Base-by-base conservation (phyloP, 2,113 vertebrate genomes). In the Poeciliopsis turrubarensis region DNA sequence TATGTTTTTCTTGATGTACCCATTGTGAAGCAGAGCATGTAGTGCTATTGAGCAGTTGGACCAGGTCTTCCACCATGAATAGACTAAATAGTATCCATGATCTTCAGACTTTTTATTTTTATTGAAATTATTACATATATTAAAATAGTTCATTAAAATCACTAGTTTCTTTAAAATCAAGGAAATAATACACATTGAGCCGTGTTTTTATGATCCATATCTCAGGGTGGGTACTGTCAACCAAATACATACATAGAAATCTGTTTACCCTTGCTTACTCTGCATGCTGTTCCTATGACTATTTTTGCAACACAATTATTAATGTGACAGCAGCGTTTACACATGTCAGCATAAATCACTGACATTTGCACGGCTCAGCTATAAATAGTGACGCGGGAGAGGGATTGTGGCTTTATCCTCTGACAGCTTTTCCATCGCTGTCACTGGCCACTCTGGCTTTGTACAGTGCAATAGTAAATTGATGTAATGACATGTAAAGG, bases 311-410 rank as follows among this genome's bases (percentile, higher is more conserved):
- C 78, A 83, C 84, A 86, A 72, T 92, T 89, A 90, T 87, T 87
- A 89, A 87, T 88, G 90, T 91, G 84, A 90, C 87, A 86, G 88
- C 77, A 30, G 76, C 68, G 73, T 91, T 88, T 90, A 90, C 81
- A 86, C n/a, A 51, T 89, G 89, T 87, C 86, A 89, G 91, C 83
- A 90, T 90, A 89, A 92, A 92, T 92, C 86, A 91, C 86, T 92
- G 88, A 90, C 90, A 90, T 92, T 86, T 89, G 81, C 79, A 73
- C 34, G 11, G 60, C 81, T 37, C 65, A 22, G 84, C 89, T 88
- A 90, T 91, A 91, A 91, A 94, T 93, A 91, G 87, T 60, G 66
- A 68, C 44, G 66, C 6, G 41, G 61, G 61, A 86, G 80, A 80
- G 72, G 77, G 85, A 76, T 78, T 63, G 78, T 79, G 75, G 70